Evolutionary conservation across 2,113 vertebrate genomes (phyloP).

Genomic region (Misgurnus anguillicaudatus): DNA sequence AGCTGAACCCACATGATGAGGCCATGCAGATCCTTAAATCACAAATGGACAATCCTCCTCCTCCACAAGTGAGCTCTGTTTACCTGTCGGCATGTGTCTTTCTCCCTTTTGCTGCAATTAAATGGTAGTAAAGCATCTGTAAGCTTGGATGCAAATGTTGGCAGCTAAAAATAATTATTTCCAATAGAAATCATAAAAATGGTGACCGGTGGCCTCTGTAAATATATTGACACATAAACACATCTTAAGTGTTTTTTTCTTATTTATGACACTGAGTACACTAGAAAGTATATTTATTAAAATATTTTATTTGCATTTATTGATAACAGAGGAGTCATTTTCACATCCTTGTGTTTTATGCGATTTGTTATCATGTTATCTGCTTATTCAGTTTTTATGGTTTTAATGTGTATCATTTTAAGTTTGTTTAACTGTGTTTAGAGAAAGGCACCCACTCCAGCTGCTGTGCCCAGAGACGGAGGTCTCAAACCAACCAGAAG

Average conservation of each 20-base stretch:
- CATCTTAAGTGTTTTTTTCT: background rate
- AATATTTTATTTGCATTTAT: background rate
- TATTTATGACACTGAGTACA: background rate
- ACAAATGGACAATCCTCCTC: conserved; percentile 78
- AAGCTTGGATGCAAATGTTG: background rate
- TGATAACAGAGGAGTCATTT: too few species aligned
- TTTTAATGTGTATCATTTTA: background rate
- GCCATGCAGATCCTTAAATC: conserved; percentile 89
- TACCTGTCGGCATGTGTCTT: too few species aligned
- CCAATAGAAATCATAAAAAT: background rate
- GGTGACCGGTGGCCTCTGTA: background rate
- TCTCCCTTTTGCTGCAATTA: background rate
- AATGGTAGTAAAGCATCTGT: background rate
- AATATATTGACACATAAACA: too few species aligned
- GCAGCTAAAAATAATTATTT: background rate
- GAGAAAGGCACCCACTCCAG: conserved; percentile 48
- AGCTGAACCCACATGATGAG: conserved; percentile 86
- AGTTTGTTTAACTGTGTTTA: conserved; percentile 14
- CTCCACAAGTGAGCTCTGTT: conserved; percentile 63
- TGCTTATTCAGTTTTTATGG: background rate
- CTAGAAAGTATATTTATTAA: background rate
- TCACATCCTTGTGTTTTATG: too few species aligned
- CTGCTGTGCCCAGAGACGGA: conserved; percentile 60
- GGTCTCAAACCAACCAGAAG: conserved; percentile 75
- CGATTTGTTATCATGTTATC: background rate